These are phyloP conservation scores for Coracopsis vasa DNA, from an alignment of 2,113 vertebrate genomes.

Conservation along the genomic window DNA sequence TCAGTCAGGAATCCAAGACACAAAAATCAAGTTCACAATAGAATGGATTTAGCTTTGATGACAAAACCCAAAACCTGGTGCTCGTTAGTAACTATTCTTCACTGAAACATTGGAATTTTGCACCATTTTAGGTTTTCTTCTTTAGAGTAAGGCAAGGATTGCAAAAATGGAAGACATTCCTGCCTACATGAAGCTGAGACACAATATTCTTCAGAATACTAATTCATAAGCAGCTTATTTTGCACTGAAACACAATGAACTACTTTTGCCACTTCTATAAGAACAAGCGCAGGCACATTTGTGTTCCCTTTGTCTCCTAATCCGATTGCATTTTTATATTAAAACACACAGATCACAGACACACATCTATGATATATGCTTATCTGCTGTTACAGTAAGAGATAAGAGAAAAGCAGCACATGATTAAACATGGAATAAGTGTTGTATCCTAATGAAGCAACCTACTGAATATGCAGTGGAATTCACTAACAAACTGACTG, in stretches of 20 bases:
- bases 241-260: not conserved
- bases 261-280: not conserved
- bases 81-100: not conserved
- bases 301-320: constrained; percentile 1
- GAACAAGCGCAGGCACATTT: not conserved
- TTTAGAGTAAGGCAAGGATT: constrained; percentile 6
- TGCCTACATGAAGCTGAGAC: constrained; percentile 46
- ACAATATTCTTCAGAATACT: constrained; percentile 62
- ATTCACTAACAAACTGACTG: not conserved
- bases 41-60: not conserved
- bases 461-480: constrained; percentile 44
- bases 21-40: constrained; percentile 9
- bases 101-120: not conserved
- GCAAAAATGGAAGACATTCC: constrained; percentile 43
- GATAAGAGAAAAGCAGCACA: constrained; percentile 22
- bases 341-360: not conserved
- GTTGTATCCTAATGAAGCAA: constrained; percentile 29
- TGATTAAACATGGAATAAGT: constrained; percentile 45
- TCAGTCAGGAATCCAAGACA: constrained; percentile 39
- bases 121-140: not conserved
- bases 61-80: not conserved
- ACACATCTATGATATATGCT: not conserved
- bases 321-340: not conserved
- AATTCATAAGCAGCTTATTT: constrained; percentile 66
- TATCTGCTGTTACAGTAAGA: not conserved